phyloP scores from a whole-genome alignment of 2,888 invertebrate species.

The Cantharis lateralis region DNA sequence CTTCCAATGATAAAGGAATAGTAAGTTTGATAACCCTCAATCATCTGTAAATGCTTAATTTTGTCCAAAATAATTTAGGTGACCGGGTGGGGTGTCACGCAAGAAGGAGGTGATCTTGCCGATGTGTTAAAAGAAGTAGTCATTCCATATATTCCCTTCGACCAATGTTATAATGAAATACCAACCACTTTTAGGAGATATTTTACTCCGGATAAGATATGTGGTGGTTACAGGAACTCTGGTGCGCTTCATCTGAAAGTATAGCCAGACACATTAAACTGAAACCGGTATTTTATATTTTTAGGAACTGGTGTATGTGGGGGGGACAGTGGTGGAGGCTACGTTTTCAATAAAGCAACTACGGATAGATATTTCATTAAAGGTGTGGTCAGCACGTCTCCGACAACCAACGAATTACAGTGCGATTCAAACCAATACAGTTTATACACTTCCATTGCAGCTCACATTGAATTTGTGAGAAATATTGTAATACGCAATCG shows the following conservation, averaged over 20 bases:
- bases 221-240: not conserved
- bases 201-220: not conserved
- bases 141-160: not conserved
- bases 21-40: conserved; percentile 28
- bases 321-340: not conserved
- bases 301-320: not conserved
- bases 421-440: not conserved
- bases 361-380: not conserved
- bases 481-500: not conserved
- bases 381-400: not conserved
- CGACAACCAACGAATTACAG: not conserved
- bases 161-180: not conserved
- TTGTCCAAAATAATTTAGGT: not conserved
- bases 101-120: not conserved
- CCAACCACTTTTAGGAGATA: not conserved
- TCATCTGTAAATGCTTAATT: not conserved
- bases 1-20: conserved; percentile 27
- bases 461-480: not conserved
- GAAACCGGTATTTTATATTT: not conserved
- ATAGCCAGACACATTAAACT: not conserved
- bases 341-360: not conserved
- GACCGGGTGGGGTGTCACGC: not conserved
- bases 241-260: not conserved
- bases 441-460: not conserved
- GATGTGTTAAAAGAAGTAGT: not conserved